phyloP scores from a whole-genome alignment of 2,113 vertebrate species.

The Campylomormyrus tamandua region DNA sequence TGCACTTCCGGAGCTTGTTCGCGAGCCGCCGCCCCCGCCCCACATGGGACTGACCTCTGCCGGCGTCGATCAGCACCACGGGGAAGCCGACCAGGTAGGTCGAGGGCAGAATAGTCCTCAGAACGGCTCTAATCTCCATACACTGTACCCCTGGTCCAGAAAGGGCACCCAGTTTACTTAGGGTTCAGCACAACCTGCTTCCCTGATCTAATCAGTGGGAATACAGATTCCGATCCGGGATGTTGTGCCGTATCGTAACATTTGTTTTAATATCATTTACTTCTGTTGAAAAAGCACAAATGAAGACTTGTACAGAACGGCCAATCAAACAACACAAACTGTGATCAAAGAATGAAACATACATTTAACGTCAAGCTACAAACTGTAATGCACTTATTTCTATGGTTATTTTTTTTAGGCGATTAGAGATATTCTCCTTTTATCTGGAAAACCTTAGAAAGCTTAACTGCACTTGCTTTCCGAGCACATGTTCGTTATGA shows the following conservation, averaged over 20 bases:
- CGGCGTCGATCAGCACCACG: slow-evolving; percentile 66
- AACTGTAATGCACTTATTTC: neutral
- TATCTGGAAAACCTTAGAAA: neutral
- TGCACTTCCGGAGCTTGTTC: slow-evolving; percentile 61
- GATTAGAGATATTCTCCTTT: neutral
- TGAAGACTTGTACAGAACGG: neutral
- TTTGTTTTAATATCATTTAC: neutral
- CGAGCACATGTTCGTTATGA: neutral
- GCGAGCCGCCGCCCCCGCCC: slow-evolving; percentile 61
- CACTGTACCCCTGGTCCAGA: neutral
- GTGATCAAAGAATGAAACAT: neutral
- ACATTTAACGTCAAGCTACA: neutral
- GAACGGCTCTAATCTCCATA: neutral
- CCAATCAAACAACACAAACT: neutral
- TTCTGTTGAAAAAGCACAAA: neutral
- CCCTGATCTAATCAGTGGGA: neutral
- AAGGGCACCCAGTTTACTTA: neutral
- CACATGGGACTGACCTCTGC: slow-evolving; percentile 57
- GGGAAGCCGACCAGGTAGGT: slow-evolving; percentile 81
- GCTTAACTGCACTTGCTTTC: neutral
- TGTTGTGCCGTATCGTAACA: neutral
- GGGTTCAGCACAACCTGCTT: neutral
- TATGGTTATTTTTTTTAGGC: neutral
- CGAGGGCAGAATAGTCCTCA: neutral
- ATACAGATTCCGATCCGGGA: neutral